These are phyloP conservation scores for Neria commutata DNA, from an alignment of 2,888 invertebrate genomes.

Conservation along the genomic window DNA sequence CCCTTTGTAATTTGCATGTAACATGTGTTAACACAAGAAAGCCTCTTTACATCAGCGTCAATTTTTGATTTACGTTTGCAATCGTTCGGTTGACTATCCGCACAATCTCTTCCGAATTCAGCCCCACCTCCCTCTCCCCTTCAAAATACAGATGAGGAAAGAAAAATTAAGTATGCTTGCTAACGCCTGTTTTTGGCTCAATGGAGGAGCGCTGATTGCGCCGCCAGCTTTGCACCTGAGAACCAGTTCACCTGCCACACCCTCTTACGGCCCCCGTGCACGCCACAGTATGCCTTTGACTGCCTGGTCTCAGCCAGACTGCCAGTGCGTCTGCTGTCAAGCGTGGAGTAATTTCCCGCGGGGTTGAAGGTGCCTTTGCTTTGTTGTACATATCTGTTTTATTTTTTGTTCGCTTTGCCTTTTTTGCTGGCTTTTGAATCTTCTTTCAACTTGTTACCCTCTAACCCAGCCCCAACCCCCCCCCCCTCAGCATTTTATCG, in stretches of 20 bases:
- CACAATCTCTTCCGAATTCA: too few relatives aligned
- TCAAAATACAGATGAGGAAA: too few relatives aligned
- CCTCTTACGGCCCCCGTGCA: background rate
- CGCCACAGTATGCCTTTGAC: background rate
- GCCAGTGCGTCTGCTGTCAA: too few relatives aligned
- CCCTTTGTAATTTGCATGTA: background rate
- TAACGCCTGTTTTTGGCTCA: too few relatives aligned
- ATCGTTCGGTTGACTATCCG: background rate
- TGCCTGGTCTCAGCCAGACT: background rate
- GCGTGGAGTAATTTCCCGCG: background rate
- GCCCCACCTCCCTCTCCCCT: too few relatives aligned
- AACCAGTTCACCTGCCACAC: background rate
- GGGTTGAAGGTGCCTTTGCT: background rate
- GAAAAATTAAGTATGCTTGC: too few relatives aligned
- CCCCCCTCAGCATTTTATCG: background rate
- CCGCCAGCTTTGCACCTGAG: too few relatives aligned
- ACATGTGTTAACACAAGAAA: constrained; percentile 8
- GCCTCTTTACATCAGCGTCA: constrained; percentile 11
- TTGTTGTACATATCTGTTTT: background rate
- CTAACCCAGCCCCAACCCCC: background rate
- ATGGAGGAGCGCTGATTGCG: too few relatives aligned
- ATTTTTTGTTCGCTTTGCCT: background rate
- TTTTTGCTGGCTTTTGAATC: background rate
- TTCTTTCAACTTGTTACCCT: background rate
- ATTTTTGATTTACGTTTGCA: constrained; percentile 8